These are phyloP conservation scores for Agrochola macilenta DNA, from an alignment of 2,888 invertebrate species.

Conservation along the genomic window DNA sequence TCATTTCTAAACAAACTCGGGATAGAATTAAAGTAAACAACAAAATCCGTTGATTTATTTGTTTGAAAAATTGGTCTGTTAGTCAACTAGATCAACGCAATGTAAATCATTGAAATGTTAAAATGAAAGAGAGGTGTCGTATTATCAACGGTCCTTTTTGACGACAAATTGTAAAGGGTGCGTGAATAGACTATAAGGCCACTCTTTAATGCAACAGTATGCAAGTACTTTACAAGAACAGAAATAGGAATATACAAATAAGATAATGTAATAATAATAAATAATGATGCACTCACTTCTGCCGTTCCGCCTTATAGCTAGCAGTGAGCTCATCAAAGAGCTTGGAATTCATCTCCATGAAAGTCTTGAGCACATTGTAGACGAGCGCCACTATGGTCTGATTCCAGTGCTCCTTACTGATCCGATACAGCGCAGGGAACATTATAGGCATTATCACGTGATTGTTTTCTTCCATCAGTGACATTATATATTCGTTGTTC, in stretches of 20 bases:
- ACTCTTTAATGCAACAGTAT: background rate
- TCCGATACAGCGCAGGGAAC: constrained; percentile 99
- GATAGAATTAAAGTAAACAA: background rate
- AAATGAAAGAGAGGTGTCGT: background rate
- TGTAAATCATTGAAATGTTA: background rate
- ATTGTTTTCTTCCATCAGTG: constrained; percentile 99
- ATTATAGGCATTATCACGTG: constrained; percentile 99
- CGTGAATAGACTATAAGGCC: background rate
- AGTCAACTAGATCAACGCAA: background rate
- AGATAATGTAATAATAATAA: background rate
- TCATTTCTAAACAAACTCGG: background rate
- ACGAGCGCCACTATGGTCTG: constrained; percentile 99
- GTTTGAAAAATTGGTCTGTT: background rate
- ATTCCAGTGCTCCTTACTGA: constrained; percentile 99
- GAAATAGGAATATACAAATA: background rate
- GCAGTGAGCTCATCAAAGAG: constrained; percentile 99
- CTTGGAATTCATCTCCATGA: constrained; percentile 99
- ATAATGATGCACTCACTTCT: constrained; percentile 94
- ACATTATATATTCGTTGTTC: constrained; percentile 99
- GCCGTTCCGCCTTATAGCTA: constrained; percentile 99
- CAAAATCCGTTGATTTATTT: background rate
- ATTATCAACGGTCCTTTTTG: background rate
- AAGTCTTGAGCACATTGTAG: constrained; percentile 99
- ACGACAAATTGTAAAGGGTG: background rate
- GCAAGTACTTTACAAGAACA: background rate